Evolutionary conservation across 2,113 vertebrate genomes (phyloP), one percentile per base, ranked within the genome.

Genomic region (Pluvianellus socialis): DNA sequence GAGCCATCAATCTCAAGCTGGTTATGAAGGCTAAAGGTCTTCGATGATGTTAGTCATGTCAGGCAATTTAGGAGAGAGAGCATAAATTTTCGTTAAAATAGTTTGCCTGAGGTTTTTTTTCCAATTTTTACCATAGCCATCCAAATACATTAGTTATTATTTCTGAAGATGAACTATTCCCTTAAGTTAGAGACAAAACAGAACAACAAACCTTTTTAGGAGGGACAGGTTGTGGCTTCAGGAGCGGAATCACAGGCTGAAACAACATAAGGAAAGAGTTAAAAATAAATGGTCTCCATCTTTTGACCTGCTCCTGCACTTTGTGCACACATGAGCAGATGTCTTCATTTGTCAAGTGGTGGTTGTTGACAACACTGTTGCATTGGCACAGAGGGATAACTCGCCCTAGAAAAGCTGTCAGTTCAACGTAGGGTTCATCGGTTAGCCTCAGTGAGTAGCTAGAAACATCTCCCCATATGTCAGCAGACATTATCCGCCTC

Each of bases 41-140:
- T 75, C 1, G 4, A 8, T 0, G 1, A 33, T 35, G 7, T 45
- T n/a, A 81, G 33, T 23, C 0, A 77, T 58, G 74, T 74, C 16
- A 71, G 55, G 28, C 8, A 67, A 44, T 70, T 66, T 59, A 77
- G 32, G 26, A 61, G 28, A 52, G 4, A 59, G 9, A n/a, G n/a
- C 15, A 44, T 59, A 52, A 19, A 7, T 28, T 76, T 76, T 58
- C 77, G 14, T 94, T 27, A 22, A 68, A 63, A 12, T 15, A 19
- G 55, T 72, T 72, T 19, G 18, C 65, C 74, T 30, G 10, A 47
- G 10, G 2, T 5, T 7, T 52, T 65, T 45, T 75, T 12, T 10
- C 20, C n/a, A 61, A 42, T 23, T 55, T 38, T 81, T 77, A 42
- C 28, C 12, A 10, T 11, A 63, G 18, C 3, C 9, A 53, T 27